Base-by-base conservation (phyloP, 35 echinoderm and acorn worm genomes). In the Amphiura filiformis region DNA sequence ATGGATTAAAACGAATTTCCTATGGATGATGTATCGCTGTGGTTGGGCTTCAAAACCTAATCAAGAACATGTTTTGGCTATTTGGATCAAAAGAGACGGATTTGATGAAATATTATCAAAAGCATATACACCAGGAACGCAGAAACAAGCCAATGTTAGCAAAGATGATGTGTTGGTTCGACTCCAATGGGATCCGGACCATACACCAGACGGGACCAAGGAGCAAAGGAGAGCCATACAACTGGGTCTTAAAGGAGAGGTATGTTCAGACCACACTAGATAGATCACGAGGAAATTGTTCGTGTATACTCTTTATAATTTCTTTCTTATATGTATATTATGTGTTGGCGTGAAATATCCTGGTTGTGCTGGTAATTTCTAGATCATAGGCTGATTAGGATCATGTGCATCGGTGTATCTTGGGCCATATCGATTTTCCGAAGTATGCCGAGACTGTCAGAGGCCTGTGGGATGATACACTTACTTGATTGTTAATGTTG, bases 1-100 rank as follows among this genome's bases (percentile, higher is more conserved):
- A 9, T 93, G 91, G 91, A 88, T 93, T 20, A 93, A 93, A 38
- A 93, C 91, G 0, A 93, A 93, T 39, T 93, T 93, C 57, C 42
- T 93, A 0, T 93, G 91, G 91, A 93, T 93, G 91, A 93, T 93
- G 91, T 88, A 93, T 36, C 85, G 91, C 15, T 93, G 91, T 81
- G 91, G 91, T 20, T 93, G 91, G 91, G 91, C 91, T 3, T 77
- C 61, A 11, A 93, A 93, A 37, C 38, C 14, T 34, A 84, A 88
- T 30, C 91, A 93, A 34, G 86, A 93, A 39, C 37, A 79, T 15
- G 91, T 93, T 0, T 77, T 93, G 1, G 91, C 91, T 13, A 76
- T 93, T 47, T 75, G 61, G 13, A 35, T 93, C 18, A 83, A 31
- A 31, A 78, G 91, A 37, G 79, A 81, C 26, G 86, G 11, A 31